phyloP scores from a whole-genome alignment of 2,797 vertebrate genomes.

The Amazona finschi region DNA sequence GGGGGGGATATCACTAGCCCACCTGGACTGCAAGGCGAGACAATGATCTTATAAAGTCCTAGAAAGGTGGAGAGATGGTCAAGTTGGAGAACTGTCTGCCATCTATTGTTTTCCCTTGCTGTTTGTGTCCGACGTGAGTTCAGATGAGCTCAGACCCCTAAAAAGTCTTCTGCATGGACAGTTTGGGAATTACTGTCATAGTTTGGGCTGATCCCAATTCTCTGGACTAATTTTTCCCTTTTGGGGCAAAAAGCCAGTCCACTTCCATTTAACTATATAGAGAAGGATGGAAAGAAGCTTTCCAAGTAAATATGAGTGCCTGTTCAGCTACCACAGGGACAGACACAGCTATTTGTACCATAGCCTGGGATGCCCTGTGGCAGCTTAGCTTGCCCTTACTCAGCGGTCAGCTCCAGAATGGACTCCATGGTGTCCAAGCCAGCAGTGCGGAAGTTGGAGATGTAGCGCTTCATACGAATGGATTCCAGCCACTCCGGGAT shows the following conservation, averaged over 20 bases:
- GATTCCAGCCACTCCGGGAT: slow-evolving; percentile 92
- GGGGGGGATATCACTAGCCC: not conserved
- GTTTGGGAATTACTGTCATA: not conserved
- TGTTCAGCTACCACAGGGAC: not conserved
- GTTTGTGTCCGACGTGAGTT: not conserved
- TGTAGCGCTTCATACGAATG: slow-evolving; percentile 93
- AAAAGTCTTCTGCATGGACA: not conserved
- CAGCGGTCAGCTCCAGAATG: slow-evolving; percentile 80
- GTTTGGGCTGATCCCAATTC: not conserved
- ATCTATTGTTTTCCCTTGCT: not conserved
- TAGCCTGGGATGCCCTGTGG: not conserved
- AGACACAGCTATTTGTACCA: not conserved
- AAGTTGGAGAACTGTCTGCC: not conserved
- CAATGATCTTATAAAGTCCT: not conserved
- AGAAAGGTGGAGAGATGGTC: not conserved
- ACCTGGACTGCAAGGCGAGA: not conserved
- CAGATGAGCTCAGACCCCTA: not conserved
- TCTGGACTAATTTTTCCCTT: not conserved
- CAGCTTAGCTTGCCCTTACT: slow-evolving; percentile 63
- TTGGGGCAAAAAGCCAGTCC: not conserved
- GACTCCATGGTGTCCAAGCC: slow-evolving; percentile 91
- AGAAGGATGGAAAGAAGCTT: not conserved
- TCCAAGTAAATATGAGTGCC: not conserved
- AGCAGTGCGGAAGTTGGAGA: slow-evolving; percentile 89
- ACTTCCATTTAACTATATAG: not conserved